These are phyloP conservation scores for Enchytraeus crypticus DNA, from an alignment of 2,888 invertebrate species.

Conservation along the genomic window DNA sequence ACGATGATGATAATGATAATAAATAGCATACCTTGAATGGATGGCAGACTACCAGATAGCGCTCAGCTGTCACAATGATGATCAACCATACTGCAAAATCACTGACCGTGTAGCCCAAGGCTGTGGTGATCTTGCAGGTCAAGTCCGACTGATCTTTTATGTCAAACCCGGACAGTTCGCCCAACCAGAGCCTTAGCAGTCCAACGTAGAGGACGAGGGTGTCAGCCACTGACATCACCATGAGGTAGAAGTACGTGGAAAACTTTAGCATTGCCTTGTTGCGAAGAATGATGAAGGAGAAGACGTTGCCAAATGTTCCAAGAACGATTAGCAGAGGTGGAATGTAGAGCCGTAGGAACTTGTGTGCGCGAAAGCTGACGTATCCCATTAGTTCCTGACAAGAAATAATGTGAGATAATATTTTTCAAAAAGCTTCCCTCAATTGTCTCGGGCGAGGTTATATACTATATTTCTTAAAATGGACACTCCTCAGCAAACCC, in stretches of 20 bases:
- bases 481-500: too few species aligned
- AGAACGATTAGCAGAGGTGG: slow-evolving; percentile 12
- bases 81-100: slow-evolving; percentile 16
- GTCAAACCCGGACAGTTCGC: slow-evolving; percentile 11
- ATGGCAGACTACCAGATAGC: slow-evolving; percentile 13
- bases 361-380: slow-evolving; percentile 1
- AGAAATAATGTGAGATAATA: neutral
- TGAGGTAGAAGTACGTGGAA: slow-evolving; percentile 15
- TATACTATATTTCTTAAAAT: too few species aligned
- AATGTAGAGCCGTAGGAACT: slow-evolving; percentile 11
- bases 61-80: slow-evolving; percentile 12
- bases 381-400: slow-evolving; percentile 1
- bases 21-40: slow-evolving; percentile 1
- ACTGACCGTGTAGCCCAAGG: slow-evolving; percentile 12
- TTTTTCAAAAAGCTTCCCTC: too few species aligned
- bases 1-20: too few species aligned
- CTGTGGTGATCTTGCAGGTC: slow-evolving; percentile 9
- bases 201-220: slow-evolving; percentile 13
- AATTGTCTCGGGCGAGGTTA: too few species aligned
- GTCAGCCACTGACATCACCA: slow-evolving; percentile 12
- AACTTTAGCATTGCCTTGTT: slow-evolving; percentile 11
- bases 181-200: slow-evolving; percentile 7
- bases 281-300: slow-evolving; percentile 11
- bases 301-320: slow-evolving; percentile 9
- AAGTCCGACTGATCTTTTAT: slow-evolving; percentile 4